Conservation (phyloP, 2,113 vertebrate genomes). For the Marmota monax region DNA sequence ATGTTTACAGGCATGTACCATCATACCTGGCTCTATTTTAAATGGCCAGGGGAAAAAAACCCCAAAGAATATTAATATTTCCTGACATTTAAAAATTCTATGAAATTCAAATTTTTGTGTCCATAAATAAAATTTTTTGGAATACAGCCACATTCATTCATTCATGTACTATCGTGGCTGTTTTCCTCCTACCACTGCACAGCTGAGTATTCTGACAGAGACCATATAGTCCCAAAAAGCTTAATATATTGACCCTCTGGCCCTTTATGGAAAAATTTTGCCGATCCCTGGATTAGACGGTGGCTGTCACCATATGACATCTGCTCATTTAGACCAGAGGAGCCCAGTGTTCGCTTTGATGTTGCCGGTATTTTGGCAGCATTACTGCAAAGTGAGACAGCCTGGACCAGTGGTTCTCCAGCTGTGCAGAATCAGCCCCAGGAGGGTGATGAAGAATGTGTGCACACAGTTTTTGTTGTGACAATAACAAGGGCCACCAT, state of each 20-base stretch:
- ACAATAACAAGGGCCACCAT: neutral
- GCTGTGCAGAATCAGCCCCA: too few relatives aligned
- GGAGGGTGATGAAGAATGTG: too few relatives aligned
- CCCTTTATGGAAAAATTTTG: neutral
- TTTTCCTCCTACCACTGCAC: neutral
- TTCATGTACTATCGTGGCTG: neutral
- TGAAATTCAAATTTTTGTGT: neutral
- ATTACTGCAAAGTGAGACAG: neutral
- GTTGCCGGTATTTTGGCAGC: too few relatives aligned
- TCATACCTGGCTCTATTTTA: neutral
- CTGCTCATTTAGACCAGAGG: neutral
- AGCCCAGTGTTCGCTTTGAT: neutral
- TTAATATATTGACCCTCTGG: neutral
- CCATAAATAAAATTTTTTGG: neutral
- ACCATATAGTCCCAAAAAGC: neutral
- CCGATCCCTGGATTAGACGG: neutral
- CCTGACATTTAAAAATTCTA: neutral
- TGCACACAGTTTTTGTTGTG: neutral
- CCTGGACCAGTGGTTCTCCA: neutral
- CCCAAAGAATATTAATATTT: neutral
- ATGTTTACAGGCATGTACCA: too few relatives aligned
- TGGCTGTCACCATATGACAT: too few relatives aligned
- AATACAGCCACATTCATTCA: neutral
- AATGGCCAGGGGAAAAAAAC: neutral
- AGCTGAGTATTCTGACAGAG: neutral